Evolutionary conservation across 2,888 invertebrate genomes (phyloP).

Genomic region (Gordius sp.): DNA sequence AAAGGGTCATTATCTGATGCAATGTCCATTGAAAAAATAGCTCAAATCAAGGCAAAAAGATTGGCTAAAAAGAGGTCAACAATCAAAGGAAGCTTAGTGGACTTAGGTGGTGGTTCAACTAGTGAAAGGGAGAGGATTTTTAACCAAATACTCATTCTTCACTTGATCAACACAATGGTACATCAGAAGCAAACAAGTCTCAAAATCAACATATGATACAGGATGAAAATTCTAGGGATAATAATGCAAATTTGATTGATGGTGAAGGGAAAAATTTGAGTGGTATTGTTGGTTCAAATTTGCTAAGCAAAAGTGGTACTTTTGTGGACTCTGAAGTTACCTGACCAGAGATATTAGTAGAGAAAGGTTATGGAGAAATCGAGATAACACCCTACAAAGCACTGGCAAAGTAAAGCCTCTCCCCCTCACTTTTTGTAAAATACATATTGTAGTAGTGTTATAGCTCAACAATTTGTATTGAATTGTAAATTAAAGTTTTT

Average conservation of each 20-base stretch:
- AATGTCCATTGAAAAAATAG: constrained; percentile 92
- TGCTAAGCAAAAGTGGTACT: neutral
- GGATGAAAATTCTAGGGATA: neutral
- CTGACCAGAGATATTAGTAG: constrained; percentile 79
- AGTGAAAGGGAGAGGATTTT: too few species aligned
- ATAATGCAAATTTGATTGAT: neutral
- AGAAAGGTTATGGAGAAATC: neutral
- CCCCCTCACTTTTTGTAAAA: too few species aligned
- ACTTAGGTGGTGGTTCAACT: constrained; percentile 21
- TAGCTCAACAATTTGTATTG: too few species aligned
- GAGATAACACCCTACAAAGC: constrained; percentile 57
- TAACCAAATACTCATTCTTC: too few species aligned
- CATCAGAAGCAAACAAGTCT: too few species aligned
- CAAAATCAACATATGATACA: neutral
- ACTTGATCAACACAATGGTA: neutral
- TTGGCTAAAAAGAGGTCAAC: constrained; percentile 79
- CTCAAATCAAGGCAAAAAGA: constrained; percentile 84
- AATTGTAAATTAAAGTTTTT: too few species aligned
- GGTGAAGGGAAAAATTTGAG: neutral
- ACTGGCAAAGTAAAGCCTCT: constrained; percentile 66
- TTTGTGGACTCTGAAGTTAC: constrained; percentile 72
- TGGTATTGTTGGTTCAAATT: neutral
- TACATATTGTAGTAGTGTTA: too few species aligned
- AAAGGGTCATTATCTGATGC: constrained; percentile 66
- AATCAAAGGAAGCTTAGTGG: constrained; percentile 45